Evolutionary conservation across 2,888 invertebrate species (phyloP), one percentile per base, ranked within the genome.

Genomic region (Callosobruchus maculatus): DNA sequence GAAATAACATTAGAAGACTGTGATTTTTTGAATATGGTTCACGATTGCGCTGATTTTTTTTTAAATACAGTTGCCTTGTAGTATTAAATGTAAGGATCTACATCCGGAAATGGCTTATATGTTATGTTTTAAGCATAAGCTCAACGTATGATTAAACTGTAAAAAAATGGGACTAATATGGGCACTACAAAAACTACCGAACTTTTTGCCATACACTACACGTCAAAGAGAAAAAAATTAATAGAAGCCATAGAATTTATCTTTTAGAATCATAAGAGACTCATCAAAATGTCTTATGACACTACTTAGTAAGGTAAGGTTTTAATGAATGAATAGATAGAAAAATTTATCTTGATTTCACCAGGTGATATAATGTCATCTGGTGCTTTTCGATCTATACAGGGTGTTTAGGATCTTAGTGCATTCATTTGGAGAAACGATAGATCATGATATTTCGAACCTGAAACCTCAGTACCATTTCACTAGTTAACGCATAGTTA

Each of bases 1-100:
- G 49, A 13, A 13, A 18, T 74, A 74, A 76, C 75, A 74, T 81
- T 81, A 82, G 81, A 80, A 79, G 80, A 80, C 82, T 82, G 82
- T 81, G 82, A 82, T 81, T 18, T 49, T 49, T 49, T 49, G 77
- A 75, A 78, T 71, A 76, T 78, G 80, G 80, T 79, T 81, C 81
- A 80, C 78, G 77, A 77, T 71, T 73, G 76, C 77, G 77, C 74
- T 77, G 76, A 74, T 71, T 77, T 75, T 75, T n/a, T n/a, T 74
- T 71, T 21, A 71, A 74, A 77, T 76, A 77, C 77, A 81, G 79
- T 77, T 80, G 78, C 79, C 78, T 80, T 80, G 76, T 78, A 77
- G 75, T 70, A 66, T 72, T 72, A 72, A 72, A 70, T 74, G 71
- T 49, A 1, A 49, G 1, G 49, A 13, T 49, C 18, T 49, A 49